phyloP scores from a whole-genome alignment of 1,140 invertebrate species.

The Cydia pomonella region DNA sequence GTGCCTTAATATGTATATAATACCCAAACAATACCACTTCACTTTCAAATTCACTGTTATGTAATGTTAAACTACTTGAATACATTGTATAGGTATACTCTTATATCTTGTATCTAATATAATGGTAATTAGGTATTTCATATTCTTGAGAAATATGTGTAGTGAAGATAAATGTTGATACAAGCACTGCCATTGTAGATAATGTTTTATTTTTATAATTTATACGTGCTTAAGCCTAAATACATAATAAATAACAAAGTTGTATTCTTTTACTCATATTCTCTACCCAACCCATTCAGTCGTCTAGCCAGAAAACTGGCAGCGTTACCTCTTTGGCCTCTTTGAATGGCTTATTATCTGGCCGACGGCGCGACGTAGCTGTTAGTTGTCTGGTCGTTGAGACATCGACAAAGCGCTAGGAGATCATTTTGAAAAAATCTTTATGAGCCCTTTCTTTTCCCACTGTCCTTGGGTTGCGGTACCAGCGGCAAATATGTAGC shows the following conservation, averaged over 20 bases:
- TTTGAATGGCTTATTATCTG: too few relatives aligned
- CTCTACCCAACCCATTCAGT: too few relatives aligned
- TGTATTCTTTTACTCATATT: neutral
- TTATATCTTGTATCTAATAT: constrained; percentile 16
- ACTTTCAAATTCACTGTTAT: neutral
- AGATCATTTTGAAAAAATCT: too few relatives aligned
- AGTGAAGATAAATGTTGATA: constrained; percentile 43
- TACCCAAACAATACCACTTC: neutral
- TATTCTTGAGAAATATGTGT: constrained; percentile 31
- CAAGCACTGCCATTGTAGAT: constrained; percentile 73
- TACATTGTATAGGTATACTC: constrained; percentile 31
- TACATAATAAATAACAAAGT: constrained; percentile 37
- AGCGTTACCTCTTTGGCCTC: too few relatives aligned
- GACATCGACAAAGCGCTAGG: too few relatives aligned
- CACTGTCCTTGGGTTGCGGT: too few relatives aligned
- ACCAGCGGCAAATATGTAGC: too few relatives aligned
- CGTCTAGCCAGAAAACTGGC: too few relatives aligned
- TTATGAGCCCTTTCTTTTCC: too few relatives aligned
- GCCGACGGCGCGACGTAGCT: too few relatives aligned
- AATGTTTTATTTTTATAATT: constrained; percentile 45
- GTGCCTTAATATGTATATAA: constrained; percentile 8
- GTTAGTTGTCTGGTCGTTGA: too few relatives aligned
- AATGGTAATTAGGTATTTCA: constrained; percentile 7
- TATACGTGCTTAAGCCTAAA: constrained; percentile 46
- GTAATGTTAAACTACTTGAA: constrained; percentile 32